A percentile compares a stretch with the other conserved stretches of the same genome.
Conservation (phyloP, 2,113 vertebrate genomes). For the Ursus arctos region DNA sequence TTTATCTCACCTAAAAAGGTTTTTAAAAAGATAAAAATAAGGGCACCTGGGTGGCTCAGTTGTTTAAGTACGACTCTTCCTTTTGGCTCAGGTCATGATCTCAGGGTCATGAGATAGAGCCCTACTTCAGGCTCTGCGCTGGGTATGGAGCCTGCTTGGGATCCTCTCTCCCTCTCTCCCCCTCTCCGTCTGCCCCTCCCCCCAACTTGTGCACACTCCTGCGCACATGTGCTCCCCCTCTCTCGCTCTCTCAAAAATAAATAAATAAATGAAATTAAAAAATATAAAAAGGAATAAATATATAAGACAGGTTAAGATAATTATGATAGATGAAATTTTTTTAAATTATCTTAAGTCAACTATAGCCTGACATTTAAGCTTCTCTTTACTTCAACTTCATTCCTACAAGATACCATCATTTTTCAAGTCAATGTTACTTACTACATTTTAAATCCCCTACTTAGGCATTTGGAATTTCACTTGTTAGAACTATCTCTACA, state of each 20-base stretch:
- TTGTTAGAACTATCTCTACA: constrained; percentile 3
- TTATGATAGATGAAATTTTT: not conserved
- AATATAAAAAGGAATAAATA: not conserved
- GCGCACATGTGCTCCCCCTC: too few species aligned
- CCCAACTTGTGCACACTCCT: too few species aligned
- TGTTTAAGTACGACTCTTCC: not conserved
- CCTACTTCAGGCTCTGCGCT: too few species aligned
- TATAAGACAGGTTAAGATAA: not conserved
- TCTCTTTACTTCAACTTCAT: constrained; percentile 29
- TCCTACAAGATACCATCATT: constrained; percentile 25
- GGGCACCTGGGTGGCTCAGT: not conserved
- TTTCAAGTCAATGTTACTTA: not conserved
- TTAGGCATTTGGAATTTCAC: not conserved
- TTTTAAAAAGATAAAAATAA: not conserved
- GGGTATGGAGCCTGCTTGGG: not conserved
- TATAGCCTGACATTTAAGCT: not conserved
- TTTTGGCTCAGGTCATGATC: too few species aligned
- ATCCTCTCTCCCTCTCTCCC: not conserved
- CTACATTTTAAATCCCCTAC: not conserved
- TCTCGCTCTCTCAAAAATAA: too few species aligned
- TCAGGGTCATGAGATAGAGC: too few species aligned
- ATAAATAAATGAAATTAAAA: too few species aligned
- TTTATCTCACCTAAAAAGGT: not conserved
- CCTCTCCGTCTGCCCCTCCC: too few species aligned
- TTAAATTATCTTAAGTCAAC: not conserved